phyloP scores from a whole-genome alignment of 2,113 vertebrate species.

The Mola mola region DNA sequence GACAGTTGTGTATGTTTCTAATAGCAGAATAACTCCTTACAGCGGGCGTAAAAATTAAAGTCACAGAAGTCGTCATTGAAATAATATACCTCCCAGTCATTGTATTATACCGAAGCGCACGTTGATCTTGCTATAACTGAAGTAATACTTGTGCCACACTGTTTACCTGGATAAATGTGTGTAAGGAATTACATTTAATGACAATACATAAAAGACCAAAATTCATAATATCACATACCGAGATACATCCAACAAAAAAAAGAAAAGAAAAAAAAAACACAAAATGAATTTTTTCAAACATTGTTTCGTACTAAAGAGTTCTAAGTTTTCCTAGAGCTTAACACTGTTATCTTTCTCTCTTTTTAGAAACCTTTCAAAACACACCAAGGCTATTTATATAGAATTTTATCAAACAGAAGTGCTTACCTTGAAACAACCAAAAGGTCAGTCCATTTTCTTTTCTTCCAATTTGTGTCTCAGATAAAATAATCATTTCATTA shows the following conservation, averaged over 20 bases:
- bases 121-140: conserved; percentile 44
- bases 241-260: conserved; percentile 65
- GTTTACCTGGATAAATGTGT: conserved; percentile 53
- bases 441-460: conserved; percentile 62
- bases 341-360: conserved; percentile 33
- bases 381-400: conserved; percentile 24
- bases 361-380: conserved; percentile 57
- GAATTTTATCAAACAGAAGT: conserved; percentile 61
- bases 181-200: conserved; percentile 63
- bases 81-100: conserved; percentile 60
- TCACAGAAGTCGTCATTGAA: conserved; percentile 55
- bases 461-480: conserved; percentile 55
- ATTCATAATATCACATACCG: conserved; percentile 62
- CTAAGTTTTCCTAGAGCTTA: conserved; percentile 46
- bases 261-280: conserved; percentile 38
- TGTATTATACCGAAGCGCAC: conserved; percentile 49
- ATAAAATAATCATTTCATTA: conserved; percentile 61
- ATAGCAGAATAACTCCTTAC: conserved; percentile 41
- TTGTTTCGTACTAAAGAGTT: conserved; percentile 60
- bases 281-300: conserved; percentile 47
- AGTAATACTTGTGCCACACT: conserved; percentile 56
- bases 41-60: conserved; percentile 26
- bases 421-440: conserved; percentile 73
- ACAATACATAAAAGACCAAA: conserved; percentile 68
- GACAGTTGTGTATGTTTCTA: conserved; percentile 29